phyloP scores from a whole-genome alignment of 2,113 vertebrate genomes.

The Sylvia atricapilla region DNA sequence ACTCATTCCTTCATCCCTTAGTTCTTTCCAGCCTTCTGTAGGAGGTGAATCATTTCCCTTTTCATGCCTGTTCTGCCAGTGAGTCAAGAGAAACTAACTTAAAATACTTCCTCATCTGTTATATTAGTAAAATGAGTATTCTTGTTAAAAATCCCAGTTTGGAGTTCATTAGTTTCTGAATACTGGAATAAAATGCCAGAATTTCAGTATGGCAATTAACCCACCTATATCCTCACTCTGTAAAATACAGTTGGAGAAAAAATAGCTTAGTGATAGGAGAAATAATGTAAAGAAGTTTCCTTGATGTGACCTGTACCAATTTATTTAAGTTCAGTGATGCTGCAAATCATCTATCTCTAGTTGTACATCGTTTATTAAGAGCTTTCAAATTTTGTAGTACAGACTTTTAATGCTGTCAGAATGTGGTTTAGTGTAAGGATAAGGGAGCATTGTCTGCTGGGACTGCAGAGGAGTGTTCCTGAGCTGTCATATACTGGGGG shows the following conservation, averaged over 20 bases:
- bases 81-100: neutral
- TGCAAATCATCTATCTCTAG: neutral
- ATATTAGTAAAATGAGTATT: neutral
- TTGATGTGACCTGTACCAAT: neutral
- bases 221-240: neutral
- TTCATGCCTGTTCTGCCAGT: neutral
- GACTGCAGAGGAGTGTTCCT: neutral
- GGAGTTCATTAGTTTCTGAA: neutral
- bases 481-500: neutral
- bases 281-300: neutral
- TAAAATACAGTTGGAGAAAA: neutral
- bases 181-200: neutral
- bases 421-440: neutral
- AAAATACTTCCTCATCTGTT: neutral
- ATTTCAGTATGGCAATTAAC: neutral
- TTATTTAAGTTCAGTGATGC: neutral
- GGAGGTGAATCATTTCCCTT: neutral
- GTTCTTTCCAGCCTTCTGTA: neutral
- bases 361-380: slow-evolving; percentile 19
- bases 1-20: neutral
- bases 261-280: neutral
- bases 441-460: neutral
- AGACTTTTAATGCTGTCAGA: neutral
- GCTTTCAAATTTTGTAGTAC: neutral
- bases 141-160: neutral